Base-by-base conservation (phyloP, 2,888 invertebrate genomes). In the Macrosiphum euphorbiae region DNA sequence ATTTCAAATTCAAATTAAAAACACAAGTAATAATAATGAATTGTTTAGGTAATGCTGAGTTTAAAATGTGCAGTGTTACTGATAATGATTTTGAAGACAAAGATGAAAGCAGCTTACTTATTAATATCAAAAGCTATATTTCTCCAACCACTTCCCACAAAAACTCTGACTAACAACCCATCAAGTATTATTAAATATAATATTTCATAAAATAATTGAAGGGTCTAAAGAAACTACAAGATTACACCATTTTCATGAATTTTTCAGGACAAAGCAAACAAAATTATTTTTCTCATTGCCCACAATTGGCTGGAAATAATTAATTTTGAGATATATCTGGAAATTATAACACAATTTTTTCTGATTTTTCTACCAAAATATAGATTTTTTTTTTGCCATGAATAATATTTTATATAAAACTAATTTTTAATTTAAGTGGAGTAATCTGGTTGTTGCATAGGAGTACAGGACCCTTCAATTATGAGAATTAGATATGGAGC, bases 11-110 rank as follows among this genome's bases (percentile, higher is more conserved):
- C 16, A 16, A 88, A 88, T 88, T 26, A 28, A 87, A 2, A 20
- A 52, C 20, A 52, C 1, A 86, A 50, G 5, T 86, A 11, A 50
- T 55, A 78, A 26, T 67, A 41, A 90, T 55, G 16, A 26, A 35
- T 7, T 86, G 28, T 61, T 50, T 50, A 94, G 93, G 93, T n/a
- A 90, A 94, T 61, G 90, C 52, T 50, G 93, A 94, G 86, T 61
- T 90, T 3, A 94, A 94, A 94, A 86, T 86, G 41, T 85, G 90
- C 61, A 90, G 89, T 86, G 89, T 58, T 47, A 61, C 58, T 55
- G 92, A 93, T n/a, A 52, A 94, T 86, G 93, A 90, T 90, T 67
- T 88, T 84, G 89, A 92, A 2, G 92, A 94, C 0, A 67, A 67
- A 16, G 50, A 92, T 52, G 88, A 88, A 41, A 41, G 41, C 50